Conservation (phyloP, 1,140 invertebrate genomes). For the Tetramorium simillimum region DNA sequence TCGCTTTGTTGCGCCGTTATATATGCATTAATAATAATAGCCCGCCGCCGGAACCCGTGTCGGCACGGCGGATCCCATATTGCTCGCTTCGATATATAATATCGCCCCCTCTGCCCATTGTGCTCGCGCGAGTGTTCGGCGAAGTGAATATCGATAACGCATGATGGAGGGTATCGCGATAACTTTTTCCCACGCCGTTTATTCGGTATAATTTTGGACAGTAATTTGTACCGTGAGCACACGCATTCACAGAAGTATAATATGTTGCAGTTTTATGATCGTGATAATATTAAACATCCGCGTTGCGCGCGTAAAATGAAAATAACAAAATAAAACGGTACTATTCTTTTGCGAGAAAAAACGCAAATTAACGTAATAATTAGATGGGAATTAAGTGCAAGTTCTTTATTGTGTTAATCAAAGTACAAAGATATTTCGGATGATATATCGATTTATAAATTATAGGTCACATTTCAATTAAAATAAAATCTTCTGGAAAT, state of each 20-base stretch:
- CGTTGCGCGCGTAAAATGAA: not conserved
- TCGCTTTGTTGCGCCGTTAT: slow-evolving; percentile 50
- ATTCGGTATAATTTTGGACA: slow-evolving; percentile 35
- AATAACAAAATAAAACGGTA: slow-evolving; percentile 12
- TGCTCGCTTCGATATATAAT: slow-evolving; percentile 44
- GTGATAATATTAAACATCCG: slow-evolving; percentile 20
- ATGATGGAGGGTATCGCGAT: slow-evolving; percentile 23
- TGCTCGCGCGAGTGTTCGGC: slow-evolving; percentile 34
- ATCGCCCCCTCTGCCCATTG: slow-evolving; percentile 24
- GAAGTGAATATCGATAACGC: slow-evolving; percentile 58
- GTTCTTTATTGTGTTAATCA: not conserved
- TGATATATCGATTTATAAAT: not conserved
- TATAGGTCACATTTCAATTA: not conserved
- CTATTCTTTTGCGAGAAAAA: not conserved
- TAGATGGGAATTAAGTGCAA: not conserved
- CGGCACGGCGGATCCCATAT: slow-evolving; percentile 25
- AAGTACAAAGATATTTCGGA: not conserved
- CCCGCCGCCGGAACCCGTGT: not conserved
- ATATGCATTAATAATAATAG: slow-evolving; percentile 58
- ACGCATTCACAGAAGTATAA: slow-evolving; percentile 1
- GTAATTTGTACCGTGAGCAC: slow-evolving; percentile 38
- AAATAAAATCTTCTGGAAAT: not conserved
- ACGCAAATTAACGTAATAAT: not conserved
- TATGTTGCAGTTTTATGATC: not conserved
- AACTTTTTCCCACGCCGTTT: slow-evolving; percentile 34